Evolutionary conservation across 2,888 invertebrate species (phyloP), one percentile per base, ranked within the genome.

Genomic region (Lepas anatifera): DNA sequence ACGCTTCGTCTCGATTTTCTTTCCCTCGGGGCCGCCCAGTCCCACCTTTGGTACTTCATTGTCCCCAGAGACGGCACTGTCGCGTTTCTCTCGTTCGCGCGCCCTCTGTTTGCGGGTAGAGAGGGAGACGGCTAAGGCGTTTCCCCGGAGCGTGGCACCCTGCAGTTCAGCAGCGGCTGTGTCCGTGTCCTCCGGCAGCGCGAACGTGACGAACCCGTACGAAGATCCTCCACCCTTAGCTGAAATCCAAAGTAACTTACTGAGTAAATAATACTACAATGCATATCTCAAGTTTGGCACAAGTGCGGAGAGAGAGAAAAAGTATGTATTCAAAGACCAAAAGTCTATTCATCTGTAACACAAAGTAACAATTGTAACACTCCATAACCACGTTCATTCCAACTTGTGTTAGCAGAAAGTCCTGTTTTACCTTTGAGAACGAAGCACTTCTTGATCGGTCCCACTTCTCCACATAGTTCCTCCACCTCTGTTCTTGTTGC

Each of bases 201-300:
- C 66, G 39, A 27, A 66, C 27, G 66, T 66, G 4, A 66, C 66
- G 16, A 27, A 66, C 13, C 25, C 66, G 66, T 66, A 66, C 13
- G 39, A 37, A 3, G 39, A 27, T 7, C 25, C 25, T 25, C 25
- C 39, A 16, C 13, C 39, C 18, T 37, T 66, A 2, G 58, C 58
- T 58, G 58, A 8, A 58, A 58, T 10, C 25, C 27, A 27, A 25
- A 27, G 27, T 25, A 10, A 27, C 22, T 7, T 7, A 22, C 16
- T 41, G 41, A 46, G 16, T 16, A 8, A 50, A 13, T 4, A 18
- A 7, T 25, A 50, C 25, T 0, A n/a, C 8, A 3, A 7, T 11
- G 7, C 7, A 2, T 13, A 25, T 8, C 25, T 7, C 13, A 25
- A 25, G 1, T 1, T 6, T 25, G 50, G 8, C n/a, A 8, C 25